Evolutionary conservation across 2,888 invertebrate genomes (phyloP).

Genomic region (Amphipyra tragopoginis): DNA sequence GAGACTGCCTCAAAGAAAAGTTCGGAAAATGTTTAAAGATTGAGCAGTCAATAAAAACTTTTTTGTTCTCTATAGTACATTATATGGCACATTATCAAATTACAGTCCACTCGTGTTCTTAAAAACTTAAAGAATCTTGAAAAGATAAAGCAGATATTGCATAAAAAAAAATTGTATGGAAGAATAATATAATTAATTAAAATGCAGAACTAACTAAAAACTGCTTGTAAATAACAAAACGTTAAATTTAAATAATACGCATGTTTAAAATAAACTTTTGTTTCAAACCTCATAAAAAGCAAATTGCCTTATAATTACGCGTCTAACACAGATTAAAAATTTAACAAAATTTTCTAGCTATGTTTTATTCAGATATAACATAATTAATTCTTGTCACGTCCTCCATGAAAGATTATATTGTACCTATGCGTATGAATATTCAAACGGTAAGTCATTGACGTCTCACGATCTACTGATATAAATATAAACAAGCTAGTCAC

Average conservation of each 20-base stretch:
- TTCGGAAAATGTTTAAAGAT: too few relatives aligned
- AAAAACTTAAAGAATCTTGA: too few relatives aligned
- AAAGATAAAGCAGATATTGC: too few relatives aligned
- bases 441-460: conserved; percentile 59
- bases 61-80: too few relatives aligned
- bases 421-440: conserved; percentile 75
- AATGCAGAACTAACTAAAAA: neutral
- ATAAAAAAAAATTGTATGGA: neutral
- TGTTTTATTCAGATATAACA: conserved; percentile 62
- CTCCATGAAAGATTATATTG: conserved; percentile 61
- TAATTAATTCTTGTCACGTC: conserved; percentile 70
- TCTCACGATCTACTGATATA: conserved; percentile 46
- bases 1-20: too few relatives aligned
- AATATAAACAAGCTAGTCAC: conserved; percentile 45
- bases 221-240: neutral
- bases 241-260: conserved; percentile 8
- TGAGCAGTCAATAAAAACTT: too few relatives aligned
- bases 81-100: too few relatives aligned
- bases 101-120: too few relatives aligned
- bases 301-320: conserved; percentile 45
- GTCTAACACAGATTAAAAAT: conserved; percentile 47
- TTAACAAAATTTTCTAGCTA: conserved; percentile 47
- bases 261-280: conserved; percentile 6
- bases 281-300: conserved; percentile 32
- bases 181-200: neutral